Conservation (phyloP, 2,113 vertebrate species). For the Eurystomus gularis region DNA sequence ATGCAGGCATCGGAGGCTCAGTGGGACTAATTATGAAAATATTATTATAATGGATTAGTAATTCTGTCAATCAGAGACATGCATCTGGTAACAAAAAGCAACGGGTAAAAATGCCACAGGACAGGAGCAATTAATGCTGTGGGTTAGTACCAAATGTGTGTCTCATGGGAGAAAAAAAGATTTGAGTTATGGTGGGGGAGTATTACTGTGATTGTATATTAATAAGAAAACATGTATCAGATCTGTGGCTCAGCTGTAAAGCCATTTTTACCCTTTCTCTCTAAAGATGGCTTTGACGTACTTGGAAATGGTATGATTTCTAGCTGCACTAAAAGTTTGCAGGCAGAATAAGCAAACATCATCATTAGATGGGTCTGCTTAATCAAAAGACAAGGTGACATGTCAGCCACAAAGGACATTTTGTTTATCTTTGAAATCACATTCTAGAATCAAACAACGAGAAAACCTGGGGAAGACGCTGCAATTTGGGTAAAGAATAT, state of each 20-base stretch:
- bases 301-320: background rate
- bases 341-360: background rate
- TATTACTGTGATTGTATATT: background rate
- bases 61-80: constrained; percentile 78
- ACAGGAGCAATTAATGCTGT: constrained; percentile 54
- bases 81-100: constrained; percentile 66
- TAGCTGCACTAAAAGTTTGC: background rate
- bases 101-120: constrained; percentile 70
- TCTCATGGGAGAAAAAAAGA: background rate
- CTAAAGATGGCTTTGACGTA: background rate
- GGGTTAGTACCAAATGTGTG: constrained; percentile 28
- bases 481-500: background rate
- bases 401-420: background rate
- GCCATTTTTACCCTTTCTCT: background rate
- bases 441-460: background rate
- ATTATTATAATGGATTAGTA: constrained; percentile 79
- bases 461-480: background rate
- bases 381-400: background rate
- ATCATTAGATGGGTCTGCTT: background rate
- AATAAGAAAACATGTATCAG: background rate
- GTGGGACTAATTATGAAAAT: constrained; percentile 81
- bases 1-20: constrained; percentile 62
- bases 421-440: background rate
- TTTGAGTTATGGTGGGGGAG: background rate
- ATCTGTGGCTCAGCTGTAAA: background rate